These are phyloP conservation scores for Hirundichthys speculiger DNA, from an alignment of 2,113 vertebrate genomes.

Conservation along the genomic window DNA sequence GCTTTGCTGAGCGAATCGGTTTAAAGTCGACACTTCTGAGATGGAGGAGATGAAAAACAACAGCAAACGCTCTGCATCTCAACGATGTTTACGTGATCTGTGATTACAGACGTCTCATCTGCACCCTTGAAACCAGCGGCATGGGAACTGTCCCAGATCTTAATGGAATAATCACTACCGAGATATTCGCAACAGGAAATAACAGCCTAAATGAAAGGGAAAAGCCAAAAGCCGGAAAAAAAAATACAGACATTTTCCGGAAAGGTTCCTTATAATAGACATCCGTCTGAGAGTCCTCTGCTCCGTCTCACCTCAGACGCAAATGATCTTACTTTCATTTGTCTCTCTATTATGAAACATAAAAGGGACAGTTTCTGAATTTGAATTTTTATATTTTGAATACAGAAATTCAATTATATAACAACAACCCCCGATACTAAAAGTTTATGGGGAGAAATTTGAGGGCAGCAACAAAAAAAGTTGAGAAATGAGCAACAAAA, in stretches of 20 bases:
- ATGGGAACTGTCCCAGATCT: constrained; percentile 57
- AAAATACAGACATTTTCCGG: constrained; percentile 33
- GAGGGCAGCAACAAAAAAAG: too few relatives aligned
- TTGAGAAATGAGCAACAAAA: too few relatives aligned
- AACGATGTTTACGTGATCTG: constrained; percentile 26
- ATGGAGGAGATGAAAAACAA: background rate
- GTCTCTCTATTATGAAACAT: too few relatives aligned
- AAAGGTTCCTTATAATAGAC: constrained; percentile 42
- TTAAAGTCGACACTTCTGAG: too few relatives aligned
- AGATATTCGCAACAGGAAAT: constrained; percentile 57
- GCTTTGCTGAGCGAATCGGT: too few relatives aligned
- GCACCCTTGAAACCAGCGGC: constrained; percentile 33
- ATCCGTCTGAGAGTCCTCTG: constrained; percentile 28
- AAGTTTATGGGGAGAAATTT: too few relatives aligned
- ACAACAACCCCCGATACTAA: too few relatives aligned
- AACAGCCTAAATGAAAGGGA: constrained; percentile 64
- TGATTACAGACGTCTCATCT: constrained; percentile 51
- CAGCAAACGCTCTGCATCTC: constrained; percentile 26
- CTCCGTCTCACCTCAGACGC: too few relatives aligned
- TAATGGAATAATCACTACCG: constrained; percentile 65
- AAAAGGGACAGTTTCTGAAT: too few relatives aligned
- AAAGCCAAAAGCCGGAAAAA: constrained; percentile 50
- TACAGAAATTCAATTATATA: too few relatives aligned
- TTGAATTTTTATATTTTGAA: too few relatives aligned
- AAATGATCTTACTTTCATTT: too few relatives aligned